These are phyloP conservation scores for Lycopodina hypogea DNA, from an alignment of 37 sponge, comb jelly and placozoan species.

Conservation along the genomic window DNA sequence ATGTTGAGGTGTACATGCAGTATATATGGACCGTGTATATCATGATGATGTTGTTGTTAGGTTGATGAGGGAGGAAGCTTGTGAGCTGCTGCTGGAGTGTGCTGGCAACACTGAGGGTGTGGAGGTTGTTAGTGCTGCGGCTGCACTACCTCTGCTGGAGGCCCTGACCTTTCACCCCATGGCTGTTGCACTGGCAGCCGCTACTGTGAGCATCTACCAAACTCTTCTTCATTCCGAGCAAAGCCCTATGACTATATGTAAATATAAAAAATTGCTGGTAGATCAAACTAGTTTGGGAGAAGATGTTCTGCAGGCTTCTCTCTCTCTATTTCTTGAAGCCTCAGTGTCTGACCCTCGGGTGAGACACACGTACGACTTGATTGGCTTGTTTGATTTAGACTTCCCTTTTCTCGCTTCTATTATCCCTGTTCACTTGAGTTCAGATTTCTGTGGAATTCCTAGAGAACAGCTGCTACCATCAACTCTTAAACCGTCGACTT, in stretches of 20 bases:
- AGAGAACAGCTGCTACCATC: constrained; percentile 1
- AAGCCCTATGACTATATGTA: neutral
- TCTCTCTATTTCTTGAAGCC: constrained; percentile 36
- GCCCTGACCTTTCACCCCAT: constrained; percentile 18
- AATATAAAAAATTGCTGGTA: constrained; percentile 21
- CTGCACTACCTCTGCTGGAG: neutral
- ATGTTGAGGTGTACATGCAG: no score
- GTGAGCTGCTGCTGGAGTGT: neutral
- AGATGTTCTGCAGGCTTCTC: neutral
- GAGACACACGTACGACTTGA: constrained; percentile 46
- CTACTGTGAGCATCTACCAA: constrained; percentile 41
- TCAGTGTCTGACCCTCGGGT: constrained; percentile 21
- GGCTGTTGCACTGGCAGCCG: constrained; percentile 43
- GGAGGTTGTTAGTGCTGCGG: neutral
- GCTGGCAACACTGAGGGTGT: neutral
- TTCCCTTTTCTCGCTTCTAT: constrained; percentile 32
- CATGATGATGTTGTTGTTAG: neutral
- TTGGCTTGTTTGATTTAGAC: constrained; percentile 23
- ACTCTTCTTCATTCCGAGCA: neutral
- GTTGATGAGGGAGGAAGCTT: neutral
- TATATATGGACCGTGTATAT: no score
- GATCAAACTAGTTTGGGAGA: neutral
- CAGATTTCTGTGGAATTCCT: constrained; percentile 44
- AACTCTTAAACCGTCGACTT: neutral
- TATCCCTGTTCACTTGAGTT: constrained; percentile 17